These are phyloP conservation scores for Marcusenius ussheri DNA, from an alignment of 2,113 vertebrate species.

Conservation along the genomic window DNA sequence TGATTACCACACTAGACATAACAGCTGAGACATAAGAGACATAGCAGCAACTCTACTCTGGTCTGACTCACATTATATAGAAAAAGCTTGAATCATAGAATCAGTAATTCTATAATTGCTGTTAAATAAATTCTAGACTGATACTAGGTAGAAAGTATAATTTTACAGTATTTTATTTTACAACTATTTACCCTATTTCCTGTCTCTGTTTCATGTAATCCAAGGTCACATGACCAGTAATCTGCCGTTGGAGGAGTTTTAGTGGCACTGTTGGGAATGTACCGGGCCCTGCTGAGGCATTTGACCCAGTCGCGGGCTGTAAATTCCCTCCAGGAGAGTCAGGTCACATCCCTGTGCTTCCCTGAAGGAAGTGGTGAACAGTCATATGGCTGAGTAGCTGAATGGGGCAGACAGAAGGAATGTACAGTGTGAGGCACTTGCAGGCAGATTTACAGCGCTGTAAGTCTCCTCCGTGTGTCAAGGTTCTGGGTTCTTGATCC, in stretches of 20 bases:
- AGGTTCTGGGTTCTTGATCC: neutral
- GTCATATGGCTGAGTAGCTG: neutral
- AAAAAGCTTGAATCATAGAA: neutral
- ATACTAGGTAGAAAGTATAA: neutral
- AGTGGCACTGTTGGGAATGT: neutral
- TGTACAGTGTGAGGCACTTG: neutral
- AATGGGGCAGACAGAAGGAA: neutral
- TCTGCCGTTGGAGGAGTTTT: neutral
- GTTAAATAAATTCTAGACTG: neutral
- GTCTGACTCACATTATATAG: neutral
- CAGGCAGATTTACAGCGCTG: neutral
- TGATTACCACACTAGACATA: neutral
- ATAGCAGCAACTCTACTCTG: neutral
- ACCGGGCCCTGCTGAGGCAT: conserved; percentile 5
- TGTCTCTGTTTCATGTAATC: neutral
- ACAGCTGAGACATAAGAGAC: neutral
- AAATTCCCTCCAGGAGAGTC: neutral
- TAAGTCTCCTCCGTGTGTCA: neutral
- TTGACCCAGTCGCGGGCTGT: neutral
- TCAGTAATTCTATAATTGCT: neutral
- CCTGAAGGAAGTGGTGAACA: neutral
- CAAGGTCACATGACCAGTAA: conserved; percentile 1
- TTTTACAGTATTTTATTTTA: neutral
- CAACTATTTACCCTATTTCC: neutral
- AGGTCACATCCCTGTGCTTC: neutral